A percentile compares a stretch with the other conserved stretches of the same genome.
phyloP scores from a whole-genome alignment of 2,888 invertebrate species.

The Nycteola revayana region DNA sequence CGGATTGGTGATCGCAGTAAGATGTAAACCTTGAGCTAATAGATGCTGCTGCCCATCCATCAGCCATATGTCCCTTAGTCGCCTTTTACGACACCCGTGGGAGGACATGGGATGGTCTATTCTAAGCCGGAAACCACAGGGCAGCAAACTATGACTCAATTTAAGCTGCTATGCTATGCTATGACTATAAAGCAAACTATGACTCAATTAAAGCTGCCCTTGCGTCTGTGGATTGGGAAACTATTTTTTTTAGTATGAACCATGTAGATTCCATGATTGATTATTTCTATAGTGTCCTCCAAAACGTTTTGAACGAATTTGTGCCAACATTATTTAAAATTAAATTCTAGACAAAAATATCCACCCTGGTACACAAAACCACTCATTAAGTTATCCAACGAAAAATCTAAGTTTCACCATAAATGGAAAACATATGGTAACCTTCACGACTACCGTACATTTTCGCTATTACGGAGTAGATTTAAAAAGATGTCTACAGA shows the following conservation, averaged over 20 bases:
- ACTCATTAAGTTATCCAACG: not conserved
- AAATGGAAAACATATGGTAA: conserved; percentile 2
- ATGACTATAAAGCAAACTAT: conserved; percentile 1
- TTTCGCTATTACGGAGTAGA: not conserved
- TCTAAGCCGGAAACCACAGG: no score
- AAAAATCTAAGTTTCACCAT: not conserved
- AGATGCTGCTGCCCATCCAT: no score
- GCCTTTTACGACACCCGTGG: no score
- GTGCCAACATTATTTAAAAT: not conserved
- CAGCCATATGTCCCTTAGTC: no score
- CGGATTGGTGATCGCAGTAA: no score
- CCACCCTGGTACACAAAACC: conserved; percentile 1
- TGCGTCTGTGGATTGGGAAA: conserved; percentile 2
- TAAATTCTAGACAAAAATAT: not conserved
- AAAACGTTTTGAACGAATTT: conserved; percentile 1
- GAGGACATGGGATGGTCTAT: no score
- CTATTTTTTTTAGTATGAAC: not conserved
- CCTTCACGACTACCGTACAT: not conserved
- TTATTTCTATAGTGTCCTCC: conserved; percentile 1
- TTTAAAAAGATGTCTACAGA: not conserved
- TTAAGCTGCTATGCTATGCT: not conserved
- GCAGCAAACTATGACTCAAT: no score
- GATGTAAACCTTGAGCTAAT: no score
- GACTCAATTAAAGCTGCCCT: conserved; percentile 3
- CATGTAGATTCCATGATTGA: conserved; percentile 2